These are phyloP conservation scores for Mesembrinibis cayennensis DNA, from an alignment of 2,113 vertebrate genomes.

Conservation along the genomic window DNA sequence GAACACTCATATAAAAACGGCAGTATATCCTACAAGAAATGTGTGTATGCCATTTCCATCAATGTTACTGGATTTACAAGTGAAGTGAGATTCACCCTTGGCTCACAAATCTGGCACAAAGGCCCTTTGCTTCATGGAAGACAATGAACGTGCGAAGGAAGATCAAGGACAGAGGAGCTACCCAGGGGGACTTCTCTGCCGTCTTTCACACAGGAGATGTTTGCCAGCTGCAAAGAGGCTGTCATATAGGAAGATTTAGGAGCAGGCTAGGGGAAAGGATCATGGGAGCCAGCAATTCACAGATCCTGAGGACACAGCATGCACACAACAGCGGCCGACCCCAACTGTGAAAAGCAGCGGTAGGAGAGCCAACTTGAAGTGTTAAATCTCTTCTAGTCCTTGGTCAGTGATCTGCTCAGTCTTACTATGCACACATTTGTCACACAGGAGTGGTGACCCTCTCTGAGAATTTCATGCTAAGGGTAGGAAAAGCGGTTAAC, in stretches of 20 bases:
- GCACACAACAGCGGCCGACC: rapidly evolving
- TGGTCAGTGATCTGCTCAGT: not conserved
- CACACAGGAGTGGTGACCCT: not conserved
- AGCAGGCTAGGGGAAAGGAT: not conserved
- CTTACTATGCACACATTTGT: not conserved
- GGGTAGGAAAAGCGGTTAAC: not conserved
- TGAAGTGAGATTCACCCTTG: not conserved
- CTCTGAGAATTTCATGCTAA: not conserved
- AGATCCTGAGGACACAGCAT: not conserved
- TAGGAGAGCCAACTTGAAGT: not conserved
- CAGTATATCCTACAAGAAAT: not conserved
- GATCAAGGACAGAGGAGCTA: not conserved
- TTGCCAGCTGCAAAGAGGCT: not conserved
- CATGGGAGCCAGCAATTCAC: not conserved
- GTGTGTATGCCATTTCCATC: not conserved
- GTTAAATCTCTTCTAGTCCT: not conserved
- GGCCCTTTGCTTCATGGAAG: not conserved
- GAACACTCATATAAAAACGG: not conserved
- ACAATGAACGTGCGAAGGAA: not conserved
- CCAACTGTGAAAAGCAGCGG: rapidly evolving
- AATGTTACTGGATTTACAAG: not conserved
- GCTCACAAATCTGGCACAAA: not conserved
- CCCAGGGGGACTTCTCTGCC: not conserved
- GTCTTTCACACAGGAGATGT: not conserved
- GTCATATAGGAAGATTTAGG: not conserved